phyloP scores from a whole-genome alignment of 2,888 invertebrate genomes.

The Lasioglossum pauxillum region DNA sequence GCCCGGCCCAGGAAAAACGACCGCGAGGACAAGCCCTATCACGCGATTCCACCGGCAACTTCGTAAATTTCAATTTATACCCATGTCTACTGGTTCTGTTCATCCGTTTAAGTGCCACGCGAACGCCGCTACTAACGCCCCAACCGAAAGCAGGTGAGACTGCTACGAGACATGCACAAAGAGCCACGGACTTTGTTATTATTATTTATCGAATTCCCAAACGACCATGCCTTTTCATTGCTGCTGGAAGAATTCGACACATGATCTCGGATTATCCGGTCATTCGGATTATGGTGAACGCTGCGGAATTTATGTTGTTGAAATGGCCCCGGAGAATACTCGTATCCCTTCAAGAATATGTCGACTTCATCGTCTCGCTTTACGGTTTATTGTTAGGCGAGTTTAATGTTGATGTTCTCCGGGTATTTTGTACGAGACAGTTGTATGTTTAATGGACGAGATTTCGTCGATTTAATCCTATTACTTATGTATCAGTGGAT shows the following conservation, averaged over 20 bases:
- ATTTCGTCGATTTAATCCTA: not conserved
- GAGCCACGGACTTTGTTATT: slow-evolving; percentile 1
- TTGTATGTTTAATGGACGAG: not conserved
- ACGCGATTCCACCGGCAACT: slow-evolving; percentile 75
- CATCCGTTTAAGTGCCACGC: slow-evolving; percentile 71
- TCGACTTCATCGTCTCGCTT: slow-evolving; percentile 1
- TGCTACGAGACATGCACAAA: slow-evolving; percentile 38
- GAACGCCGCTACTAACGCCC: slow-evolving; percentile 68
- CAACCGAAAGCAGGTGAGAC: slow-evolving; percentile 60
- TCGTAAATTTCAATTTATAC: slow-evolving; percentile 79
- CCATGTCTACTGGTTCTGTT: slow-evolving; percentile 67
- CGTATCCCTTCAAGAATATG: not conserved
- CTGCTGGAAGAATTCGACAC: not conserved
- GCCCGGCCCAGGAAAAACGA: slow-evolving; percentile 60
- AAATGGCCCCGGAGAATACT: not conserved
- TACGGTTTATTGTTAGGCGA: not conserved
- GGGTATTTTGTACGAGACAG: not conserved
- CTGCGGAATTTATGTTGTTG: not conserved
- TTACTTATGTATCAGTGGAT: too few relatives aligned
- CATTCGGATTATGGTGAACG: not conserved
- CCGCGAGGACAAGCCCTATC: slow-evolving; percentile 64
- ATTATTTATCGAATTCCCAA: not conserved
- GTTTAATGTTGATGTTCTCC: not conserved
- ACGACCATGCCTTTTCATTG: not conserved
- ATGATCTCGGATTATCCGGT: not conserved